These are phyloP conservation scores for Tapera naevia DNA, from an alignment of 2,797 vertebrate genomes.

Conservation along the genomic window DNA sequence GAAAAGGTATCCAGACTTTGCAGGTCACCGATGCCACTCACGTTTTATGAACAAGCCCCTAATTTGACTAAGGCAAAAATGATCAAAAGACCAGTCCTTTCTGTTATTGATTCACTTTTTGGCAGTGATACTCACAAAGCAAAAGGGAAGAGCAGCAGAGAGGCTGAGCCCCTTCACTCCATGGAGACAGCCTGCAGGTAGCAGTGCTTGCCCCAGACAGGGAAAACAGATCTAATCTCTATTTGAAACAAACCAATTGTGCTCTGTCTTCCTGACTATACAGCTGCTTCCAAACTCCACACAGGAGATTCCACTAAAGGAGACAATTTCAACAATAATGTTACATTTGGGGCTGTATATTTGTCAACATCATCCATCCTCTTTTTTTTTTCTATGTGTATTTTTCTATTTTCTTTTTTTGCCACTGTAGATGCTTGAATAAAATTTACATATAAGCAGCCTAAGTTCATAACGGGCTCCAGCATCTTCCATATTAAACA, in stretches of 20 bases:
- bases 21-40: background rate
- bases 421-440: accelerated
- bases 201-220: background rate
- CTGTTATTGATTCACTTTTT: background rate
- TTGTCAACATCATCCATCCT: background rate
- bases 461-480: background rate
- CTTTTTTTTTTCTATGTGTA: background rate
- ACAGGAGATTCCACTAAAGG: background rate
- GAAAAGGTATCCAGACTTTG: background rate
- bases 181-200: background rate
- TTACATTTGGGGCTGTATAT: background rate
- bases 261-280: background rate
- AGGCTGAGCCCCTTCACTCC: background rate
- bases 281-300: background rate
- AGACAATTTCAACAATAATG: background rate
- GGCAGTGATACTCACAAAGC: background rate
- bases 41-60: background rate
- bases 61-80: background rate
- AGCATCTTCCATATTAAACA: background rate
- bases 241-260: background rate
- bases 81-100: background rate
- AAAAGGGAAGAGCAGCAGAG: background rate
- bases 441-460: background rate
- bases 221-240: background rate
- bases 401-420: too few relatives aligned